These are phyloP conservation scores for Heliconius aoede DNA, from an alignment of 2,888 invertebrate genomes.

Conservation along the genomic window DNA sequence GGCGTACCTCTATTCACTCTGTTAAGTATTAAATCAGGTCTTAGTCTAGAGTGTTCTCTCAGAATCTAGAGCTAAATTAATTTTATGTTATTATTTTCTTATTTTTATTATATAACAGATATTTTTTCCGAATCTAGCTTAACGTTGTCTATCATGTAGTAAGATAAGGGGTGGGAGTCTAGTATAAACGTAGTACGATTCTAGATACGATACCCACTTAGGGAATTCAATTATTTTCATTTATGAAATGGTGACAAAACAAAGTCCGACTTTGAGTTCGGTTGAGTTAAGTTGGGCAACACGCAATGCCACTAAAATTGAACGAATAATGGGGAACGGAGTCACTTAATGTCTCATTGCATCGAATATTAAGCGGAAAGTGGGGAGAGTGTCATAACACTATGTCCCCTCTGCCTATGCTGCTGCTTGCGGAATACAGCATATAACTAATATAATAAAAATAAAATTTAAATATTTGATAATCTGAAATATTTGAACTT, in stretches of 20 bases:
- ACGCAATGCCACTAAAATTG: no score
- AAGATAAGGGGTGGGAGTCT: background rate
- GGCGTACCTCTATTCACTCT: constrained; percentile 11
- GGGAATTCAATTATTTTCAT: background rate
- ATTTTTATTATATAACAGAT: no score
- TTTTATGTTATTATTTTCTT: constrained; percentile 9
- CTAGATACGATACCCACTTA: background rate
- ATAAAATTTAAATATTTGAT: no score
- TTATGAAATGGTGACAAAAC: background rate
- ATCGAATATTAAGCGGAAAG: no score
- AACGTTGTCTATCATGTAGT: background rate
- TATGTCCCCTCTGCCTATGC: background rate
- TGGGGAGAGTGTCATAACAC: no score
- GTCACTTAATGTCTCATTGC: no score
- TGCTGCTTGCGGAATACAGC: background rate
- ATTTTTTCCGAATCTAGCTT: background rate
- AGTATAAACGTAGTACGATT: background rate
- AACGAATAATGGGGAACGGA: background rate
- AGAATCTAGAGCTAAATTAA: constrained; percentile 1
- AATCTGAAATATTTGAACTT: background rate
- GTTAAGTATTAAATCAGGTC: constrained; percentile 14
- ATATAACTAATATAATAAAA: background rate
- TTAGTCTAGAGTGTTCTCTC: constrained; percentile 1
- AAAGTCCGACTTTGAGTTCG: background rate
- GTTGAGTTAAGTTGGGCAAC: no score